phyloP scores from a whole-genome alignment of 2,797 vertebrate species.

The Oreochromis grahami region DNA sequence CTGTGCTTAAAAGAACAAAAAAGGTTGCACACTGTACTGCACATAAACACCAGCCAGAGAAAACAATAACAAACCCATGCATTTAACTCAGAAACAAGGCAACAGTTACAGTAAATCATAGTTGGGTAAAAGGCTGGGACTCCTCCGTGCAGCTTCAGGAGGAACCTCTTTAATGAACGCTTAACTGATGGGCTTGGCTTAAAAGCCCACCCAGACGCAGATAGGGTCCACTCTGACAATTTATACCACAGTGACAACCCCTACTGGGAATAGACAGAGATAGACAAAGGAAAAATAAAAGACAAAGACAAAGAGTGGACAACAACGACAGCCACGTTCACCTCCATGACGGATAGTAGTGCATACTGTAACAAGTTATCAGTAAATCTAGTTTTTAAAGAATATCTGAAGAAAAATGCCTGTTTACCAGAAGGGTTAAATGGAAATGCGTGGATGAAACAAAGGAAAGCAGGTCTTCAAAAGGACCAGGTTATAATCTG shows the following conservation, averaged over 20 bases:
- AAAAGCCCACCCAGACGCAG: constrained; percentile 73
- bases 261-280: constrained; percentile 13
- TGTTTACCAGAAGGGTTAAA: background rate
- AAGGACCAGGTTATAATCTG: constrained; percentile 53
- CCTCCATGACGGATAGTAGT: background rate
- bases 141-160: constrained; percentile 54
- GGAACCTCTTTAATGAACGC: constrained; percentile 69
- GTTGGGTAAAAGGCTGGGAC: constrained; percentile 59
- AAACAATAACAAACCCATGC: constrained; percentile 63
- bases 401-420: constrained; percentile 8
- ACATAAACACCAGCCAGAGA: constrained; percentile 56
- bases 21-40: constrained; percentile 17
- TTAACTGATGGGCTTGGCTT: constrained; percentile 80
- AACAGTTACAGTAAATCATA: constrained; percentile 58
- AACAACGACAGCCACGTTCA: background rate
- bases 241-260: constrained; percentile 61
- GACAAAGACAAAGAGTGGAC: constrained; percentile 25
- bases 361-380: constrained; percentile 4
- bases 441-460: constrained; percentile 11
- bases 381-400: constrained; percentile 18
- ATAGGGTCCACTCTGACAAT: constrained; percentile 62
- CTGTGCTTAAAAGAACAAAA: constrained; percentile 17
- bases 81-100: constrained; percentile 63
- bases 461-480: constrained; percentile 57
- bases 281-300: constrained; percentile 33